Conservation (phyloP, 1,140 invertebrate genomes). For the Caenorhabditis latens region DNA sequence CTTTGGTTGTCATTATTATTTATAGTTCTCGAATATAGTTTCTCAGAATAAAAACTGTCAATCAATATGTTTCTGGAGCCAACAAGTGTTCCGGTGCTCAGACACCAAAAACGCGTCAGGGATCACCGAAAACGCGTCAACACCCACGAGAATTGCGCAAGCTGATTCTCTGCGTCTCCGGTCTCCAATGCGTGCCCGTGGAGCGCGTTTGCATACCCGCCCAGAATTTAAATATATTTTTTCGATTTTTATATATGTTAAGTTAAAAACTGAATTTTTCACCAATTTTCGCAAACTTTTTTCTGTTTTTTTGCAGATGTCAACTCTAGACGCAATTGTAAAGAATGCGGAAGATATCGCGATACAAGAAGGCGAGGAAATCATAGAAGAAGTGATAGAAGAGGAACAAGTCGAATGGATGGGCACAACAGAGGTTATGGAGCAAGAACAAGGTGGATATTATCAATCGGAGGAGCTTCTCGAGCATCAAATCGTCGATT, state of each 20-base stretch:
- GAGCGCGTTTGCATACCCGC: background rate
- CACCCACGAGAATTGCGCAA: background rate
- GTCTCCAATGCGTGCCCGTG: background rate
- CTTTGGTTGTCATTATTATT: background rate
- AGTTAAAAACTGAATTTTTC: background rate
- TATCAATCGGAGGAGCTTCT: background rate
- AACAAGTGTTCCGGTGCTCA: background rate
- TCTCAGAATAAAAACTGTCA: background rate
- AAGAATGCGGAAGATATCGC: conserved; percentile 26
- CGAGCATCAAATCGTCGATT: conserved; percentile 17
- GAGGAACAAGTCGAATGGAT: conserved; percentile 33
- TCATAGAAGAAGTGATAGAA: conserved; percentile 34
- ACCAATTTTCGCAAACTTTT: background rate
- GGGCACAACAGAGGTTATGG: background rate
- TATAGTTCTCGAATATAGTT: background rate
- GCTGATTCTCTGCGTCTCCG: background rate
- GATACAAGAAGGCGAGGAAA: conserved; percentile 8
- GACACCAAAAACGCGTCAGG: background rate
- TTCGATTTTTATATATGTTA: background rate
- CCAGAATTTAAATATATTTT: background rate
- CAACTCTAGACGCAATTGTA: background rate
- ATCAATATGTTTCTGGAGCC: background rate
- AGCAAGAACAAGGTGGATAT: background rate
- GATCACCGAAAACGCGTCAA: conserved; percentile 3
- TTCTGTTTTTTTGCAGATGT: conserved; percentile 12